phyloP scores from a whole-genome alignment of 2,888 invertebrate species.

The Parnassius orleans region DNA sequence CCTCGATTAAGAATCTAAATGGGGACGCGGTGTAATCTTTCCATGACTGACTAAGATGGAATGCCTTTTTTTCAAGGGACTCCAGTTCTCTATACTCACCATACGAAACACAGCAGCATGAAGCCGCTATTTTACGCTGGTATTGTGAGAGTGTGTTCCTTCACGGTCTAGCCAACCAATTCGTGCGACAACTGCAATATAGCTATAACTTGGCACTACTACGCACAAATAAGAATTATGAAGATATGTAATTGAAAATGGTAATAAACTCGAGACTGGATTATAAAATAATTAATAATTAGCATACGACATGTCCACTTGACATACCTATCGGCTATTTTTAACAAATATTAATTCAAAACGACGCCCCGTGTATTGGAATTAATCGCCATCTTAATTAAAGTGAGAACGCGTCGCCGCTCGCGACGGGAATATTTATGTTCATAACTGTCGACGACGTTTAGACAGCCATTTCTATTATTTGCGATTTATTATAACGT shows the following conservation, averaged over 20 bases:
- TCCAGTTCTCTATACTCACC: no score
- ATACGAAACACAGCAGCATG: no score
- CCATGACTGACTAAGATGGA: no score
- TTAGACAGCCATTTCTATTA: constrained; percentile 1
- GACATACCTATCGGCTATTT: constrained; percentile 1
- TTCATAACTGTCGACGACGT: constrained; percentile 6
- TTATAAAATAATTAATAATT: constrained; percentile 1
- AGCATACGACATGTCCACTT: neutral
- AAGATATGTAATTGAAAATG: neutral
- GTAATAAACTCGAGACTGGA: neutral
- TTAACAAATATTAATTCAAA: constrained; percentile 7
- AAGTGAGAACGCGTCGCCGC: neutral
- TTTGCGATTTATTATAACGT: constrained; percentile 2
- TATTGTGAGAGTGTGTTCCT: no score
- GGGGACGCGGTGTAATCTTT: no score
- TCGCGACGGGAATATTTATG: constrained; percentile 2
- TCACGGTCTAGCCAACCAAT: no score
- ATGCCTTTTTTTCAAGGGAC: no score
- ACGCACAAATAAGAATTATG: neutral
- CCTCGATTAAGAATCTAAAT: no score
- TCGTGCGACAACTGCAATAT: no score
- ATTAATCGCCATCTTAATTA: constrained; percentile 13
- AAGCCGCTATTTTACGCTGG: no score
- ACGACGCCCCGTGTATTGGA: constrained; percentile 3
- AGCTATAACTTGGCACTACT: no score